Evolutionary conservation across 2,797 vertebrate genomes (phyloP).

Genomic region (Melanotaenia trifasciata): DNA sequence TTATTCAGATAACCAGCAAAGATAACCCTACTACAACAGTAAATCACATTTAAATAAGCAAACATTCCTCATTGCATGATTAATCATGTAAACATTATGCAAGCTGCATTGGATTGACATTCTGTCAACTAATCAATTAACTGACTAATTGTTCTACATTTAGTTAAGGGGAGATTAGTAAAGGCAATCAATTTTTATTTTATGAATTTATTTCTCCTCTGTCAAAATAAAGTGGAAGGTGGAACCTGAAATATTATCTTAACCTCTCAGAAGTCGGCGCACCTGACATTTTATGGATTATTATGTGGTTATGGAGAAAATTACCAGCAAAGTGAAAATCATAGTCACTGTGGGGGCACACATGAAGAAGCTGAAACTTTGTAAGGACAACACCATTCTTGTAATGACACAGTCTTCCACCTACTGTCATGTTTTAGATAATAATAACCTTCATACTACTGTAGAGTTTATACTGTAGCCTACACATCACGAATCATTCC

Average conservation of each 20-base stretch:
- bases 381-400: background rate
- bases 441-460: background rate
- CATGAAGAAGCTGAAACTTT: background rate
- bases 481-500: background rate
- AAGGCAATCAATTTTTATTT: background rate
- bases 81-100: background rate
- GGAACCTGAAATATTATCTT: constrained; percentile 1
- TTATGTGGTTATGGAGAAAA: background rate
- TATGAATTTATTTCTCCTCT: background rate
- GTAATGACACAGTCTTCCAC: background rate
- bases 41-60: background rate
- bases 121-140: background rate
- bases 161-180: background rate
- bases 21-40: background rate
- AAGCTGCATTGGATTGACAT: constrained; percentile 1
- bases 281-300: constrained; percentile 7
- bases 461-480: background rate
- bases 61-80: background rate
- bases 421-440: background rate
- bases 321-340: background rate
- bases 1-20: background rate
- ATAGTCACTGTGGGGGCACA: background rate
- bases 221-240: background rate
- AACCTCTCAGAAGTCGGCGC: background rate
- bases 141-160: background rate